Percentiles rank a stretch among this genome's conserved stretches.
phyloP scores from a whole-genome alignment of 2,888 invertebrate genomes.

The Ernsta delagoae region DNA sequence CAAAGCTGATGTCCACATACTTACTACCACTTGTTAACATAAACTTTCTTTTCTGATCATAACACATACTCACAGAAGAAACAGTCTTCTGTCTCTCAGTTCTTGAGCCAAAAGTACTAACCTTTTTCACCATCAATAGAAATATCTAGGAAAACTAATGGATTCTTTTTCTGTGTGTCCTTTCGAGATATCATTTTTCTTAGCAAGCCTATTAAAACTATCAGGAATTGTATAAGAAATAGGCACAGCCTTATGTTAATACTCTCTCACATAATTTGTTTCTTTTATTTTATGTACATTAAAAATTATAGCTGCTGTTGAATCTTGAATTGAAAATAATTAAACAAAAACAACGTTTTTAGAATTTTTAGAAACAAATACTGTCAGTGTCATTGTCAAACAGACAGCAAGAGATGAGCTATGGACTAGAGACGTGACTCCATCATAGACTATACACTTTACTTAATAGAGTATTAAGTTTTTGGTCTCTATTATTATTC shows the following conservation, averaged over 20 bases:
- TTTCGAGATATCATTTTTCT: constrained; percentile 47
- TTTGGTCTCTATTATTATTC: too few relatives aligned
- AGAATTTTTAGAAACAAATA: too few relatives aligned
- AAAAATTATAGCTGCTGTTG: background rate
- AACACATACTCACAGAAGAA: background rate
- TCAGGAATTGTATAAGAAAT: constrained; percentile 21
- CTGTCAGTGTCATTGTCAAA: background rate
- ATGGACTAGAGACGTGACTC: too few relatives aligned
- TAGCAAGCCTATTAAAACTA: constrained; percentile 28
- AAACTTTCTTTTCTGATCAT: background rate
- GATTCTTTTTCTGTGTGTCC: constrained; percentile 78
- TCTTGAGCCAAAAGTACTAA: constrained; percentile 54
- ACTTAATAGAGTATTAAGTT: too few relatives aligned
- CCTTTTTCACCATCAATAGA: constrained; percentile 88
- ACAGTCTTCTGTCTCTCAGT: background rate
- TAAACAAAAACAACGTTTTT: constrained; percentile 15
- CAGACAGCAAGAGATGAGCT: too few relatives aligned
- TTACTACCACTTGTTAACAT: background rate
- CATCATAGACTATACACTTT: too few relatives aligned
- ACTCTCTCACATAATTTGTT: constrained; percentile 41
- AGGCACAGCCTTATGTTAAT: constrained; percentile 27
- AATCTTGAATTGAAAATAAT: background rate
- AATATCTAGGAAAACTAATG: constrained; percentile 89
- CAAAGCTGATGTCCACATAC: background rate
- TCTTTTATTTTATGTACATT: constrained; percentile 32